Evolutionary conservation across 2,113 vertebrate species (phyloP).

Genomic region (Hippocampus zosterae): DNA sequence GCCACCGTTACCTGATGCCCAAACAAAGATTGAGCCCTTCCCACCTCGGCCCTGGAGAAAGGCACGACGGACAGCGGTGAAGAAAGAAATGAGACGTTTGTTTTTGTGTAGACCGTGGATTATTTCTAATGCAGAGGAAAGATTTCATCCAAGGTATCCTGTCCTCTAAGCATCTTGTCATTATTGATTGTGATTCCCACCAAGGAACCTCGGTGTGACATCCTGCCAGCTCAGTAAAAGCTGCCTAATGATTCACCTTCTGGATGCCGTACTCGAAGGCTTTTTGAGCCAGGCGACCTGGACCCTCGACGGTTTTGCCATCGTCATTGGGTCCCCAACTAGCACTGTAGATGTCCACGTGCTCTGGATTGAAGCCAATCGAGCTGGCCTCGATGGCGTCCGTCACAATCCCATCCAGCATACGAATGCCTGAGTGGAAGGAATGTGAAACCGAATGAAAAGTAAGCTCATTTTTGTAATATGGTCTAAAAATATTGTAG

Average conservation of each 20-base stretch:
- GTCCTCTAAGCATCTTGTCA: not conserved
- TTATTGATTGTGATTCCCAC: constrained; percentile 30
- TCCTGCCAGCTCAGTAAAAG: constrained; percentile 2
- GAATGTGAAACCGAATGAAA: not conserved
- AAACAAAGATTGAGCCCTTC: constrained; percentile 96
- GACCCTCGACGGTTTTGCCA: constrained; percentile 95
- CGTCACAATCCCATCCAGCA: constrained; percentile 96
- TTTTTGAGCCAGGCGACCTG: constrained; percentile 90
- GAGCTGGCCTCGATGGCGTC: constrained; percentile 98
- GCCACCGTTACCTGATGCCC: constrained; percentile 97
- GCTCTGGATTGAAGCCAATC: constrained; percentile 92
- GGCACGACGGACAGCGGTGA: constrained; percentile 10
- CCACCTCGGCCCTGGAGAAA: constrained; percentile 84
- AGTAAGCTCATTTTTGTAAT: not conserved
- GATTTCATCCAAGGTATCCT: not conserved
- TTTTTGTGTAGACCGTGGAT: not conserved
- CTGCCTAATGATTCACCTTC: constrained; percentile 72
- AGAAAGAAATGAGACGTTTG: not conserved
- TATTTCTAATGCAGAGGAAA: not conserved
- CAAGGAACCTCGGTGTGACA: constrained; percentile 6
- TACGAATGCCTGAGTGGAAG: constrained; percentile 82
- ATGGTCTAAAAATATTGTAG: constrained; percentile 1
- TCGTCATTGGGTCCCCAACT: constrained; percentile 99
- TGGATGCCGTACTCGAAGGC: constrained; percentile 96
- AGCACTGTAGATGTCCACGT: constrained; percentile 97